Evolutionary conservation across 1,140 invertebrate genomes (phyloP).

Genomic region (Cydia pomonella): DNA sequence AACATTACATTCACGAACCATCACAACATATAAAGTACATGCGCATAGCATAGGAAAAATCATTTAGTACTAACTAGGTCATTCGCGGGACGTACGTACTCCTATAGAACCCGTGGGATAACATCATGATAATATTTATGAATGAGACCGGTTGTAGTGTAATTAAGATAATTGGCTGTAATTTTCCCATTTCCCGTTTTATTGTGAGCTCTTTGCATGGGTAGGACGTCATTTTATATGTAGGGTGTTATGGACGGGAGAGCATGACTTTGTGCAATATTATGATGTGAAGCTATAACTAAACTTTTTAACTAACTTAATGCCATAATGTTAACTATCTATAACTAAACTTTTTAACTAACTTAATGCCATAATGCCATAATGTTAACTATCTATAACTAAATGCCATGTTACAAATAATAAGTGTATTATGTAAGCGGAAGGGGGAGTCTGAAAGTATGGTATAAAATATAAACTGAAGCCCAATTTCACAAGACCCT

Average conservation of each 20-base stretch:
- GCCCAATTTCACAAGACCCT: too few species aligned
- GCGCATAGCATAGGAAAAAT: not conserved
- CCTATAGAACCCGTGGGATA: not conserved
- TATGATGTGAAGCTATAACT: not conserved
- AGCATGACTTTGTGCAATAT: not conserved
- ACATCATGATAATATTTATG: slow-evolving; percentile 22
- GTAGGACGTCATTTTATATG: not conserved
- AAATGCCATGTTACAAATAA: too few species aligned
- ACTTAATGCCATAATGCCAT: too few species aligned
- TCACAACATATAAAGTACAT: not conserved
- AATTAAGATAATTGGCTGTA: slow-evolving; percentile 6
- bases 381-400: too few species aligned
- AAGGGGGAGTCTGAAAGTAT: too few species aligned
- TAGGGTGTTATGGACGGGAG: not conserved
- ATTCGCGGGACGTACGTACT: not conserved
- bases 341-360: too few species aligned
- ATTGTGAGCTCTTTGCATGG: slow-evolving; percentile 1
- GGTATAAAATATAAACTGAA: too few species aligned
- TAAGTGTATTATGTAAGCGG: too few species aligned
- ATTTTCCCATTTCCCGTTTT: slow-evolving; percentile 25
- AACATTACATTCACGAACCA: not conserved
- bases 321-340: not conserved
- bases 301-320: not conserved
- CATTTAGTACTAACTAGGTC: not conserved
- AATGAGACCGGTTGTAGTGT: slow-evolving; percentile 18